Evolutionary conservation across 2,888 invertebrate species (phyloP), one percentile per base, ranked within the genome.

Genomic region (Colletes collaris): DNA sequence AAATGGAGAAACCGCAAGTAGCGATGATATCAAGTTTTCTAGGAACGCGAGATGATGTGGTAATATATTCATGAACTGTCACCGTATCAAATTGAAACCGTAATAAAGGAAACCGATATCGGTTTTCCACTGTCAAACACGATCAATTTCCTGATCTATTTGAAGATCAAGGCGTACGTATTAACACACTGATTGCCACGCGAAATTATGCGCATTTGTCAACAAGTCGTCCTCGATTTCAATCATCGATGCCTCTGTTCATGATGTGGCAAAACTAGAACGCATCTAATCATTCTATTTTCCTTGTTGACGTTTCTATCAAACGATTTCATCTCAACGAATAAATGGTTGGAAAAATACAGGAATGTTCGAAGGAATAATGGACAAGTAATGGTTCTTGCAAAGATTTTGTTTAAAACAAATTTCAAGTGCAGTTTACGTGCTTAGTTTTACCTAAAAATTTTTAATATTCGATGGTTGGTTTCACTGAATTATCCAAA

Each of bases 41-140:
- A 63, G 70, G 37, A 66, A 58, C 71, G 6, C 8, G 27, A 37
- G 27, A 67, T 55, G 65, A 69, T 16, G 46, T 56, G 62, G 62
- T 77, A 79, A 79, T 67, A 71, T 79, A 71, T 79, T 77, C 71
- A 76, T 78, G 66, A 70, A 70, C 58, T 63, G 70, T 66, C 78
- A 52, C 66, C 56, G 55, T 70, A 76, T 78, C 68, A 76, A 78
- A 78, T 76, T 78, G 77, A 69, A 78, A 78, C 53, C n/a, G 59
- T 78, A 76, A 78, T 78, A 76, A 76, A 64, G 68, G 67, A 68
- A 64, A 68, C 58, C 76, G 77, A 75, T 76, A 78, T 76, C 69
- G 69, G 44, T 76, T 76, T 76, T 52, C 64, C 68, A 69, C 50
- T 69, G 64, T 65, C 68, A 60, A 76, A 60, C 59, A 76, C 55